Evolutionary conservation across 2,888 invertebrate species (phyloP).

Genomic region (Sinohyriopsis cumingii): DNA sequence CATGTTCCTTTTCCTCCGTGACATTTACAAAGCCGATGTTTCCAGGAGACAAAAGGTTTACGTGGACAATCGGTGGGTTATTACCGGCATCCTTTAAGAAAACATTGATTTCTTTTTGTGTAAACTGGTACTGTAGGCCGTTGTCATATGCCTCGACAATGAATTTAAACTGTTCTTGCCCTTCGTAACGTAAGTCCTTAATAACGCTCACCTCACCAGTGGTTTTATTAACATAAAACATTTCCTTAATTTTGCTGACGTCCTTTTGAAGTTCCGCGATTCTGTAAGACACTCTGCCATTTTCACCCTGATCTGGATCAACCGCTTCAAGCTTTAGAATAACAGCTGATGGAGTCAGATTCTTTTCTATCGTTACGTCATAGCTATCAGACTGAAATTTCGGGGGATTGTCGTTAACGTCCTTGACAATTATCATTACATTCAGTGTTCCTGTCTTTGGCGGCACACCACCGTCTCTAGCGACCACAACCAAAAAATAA

Average conservation of each 20-base stretch:
- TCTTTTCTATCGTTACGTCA: constrained; percentile 31
- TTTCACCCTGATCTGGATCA: constrained; percentile 87
- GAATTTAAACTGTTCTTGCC: constrained; percentile 30
- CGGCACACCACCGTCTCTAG: constrained; percentile 35
- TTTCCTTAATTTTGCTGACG: constrained; percentile 15
- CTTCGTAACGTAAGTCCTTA: constrained; percentile 18
- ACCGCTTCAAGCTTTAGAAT: constrained; percentile 79
- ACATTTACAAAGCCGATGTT: constrained; percentile 32
- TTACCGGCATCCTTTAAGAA: constrained; percentile 39
- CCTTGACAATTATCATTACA: constrained; percentile 27
- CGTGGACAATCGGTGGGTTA: constrained; percentile 26
- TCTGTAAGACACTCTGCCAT: constrained; percentile 72
- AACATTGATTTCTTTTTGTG: constrained; percentile 38
- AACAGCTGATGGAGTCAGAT: constrained; percentile 12
- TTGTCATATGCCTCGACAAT: constrained; percentile 43
- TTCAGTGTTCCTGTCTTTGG: constrained; percentile 17
- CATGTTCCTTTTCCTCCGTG: constrained; percentile 8
- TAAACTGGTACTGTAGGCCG: constrained; percentile 30
- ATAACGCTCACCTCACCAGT: constrained; percentile 25
- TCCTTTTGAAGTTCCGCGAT: constrained; percentile 24
- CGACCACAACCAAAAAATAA: constrained; percentile 29
- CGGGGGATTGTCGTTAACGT: constrained; percentile 39
- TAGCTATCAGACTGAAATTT: constrained; percentile 20
- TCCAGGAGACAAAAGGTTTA: constrained; percentile 30
- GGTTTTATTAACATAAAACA: constrained; percentile 21